A percentile compares a stretch with the other conserved stretches of the same genome.
Conservation (phyloP, 1,140 invertebrate species). For the Bombyx mandarina region DNA sequence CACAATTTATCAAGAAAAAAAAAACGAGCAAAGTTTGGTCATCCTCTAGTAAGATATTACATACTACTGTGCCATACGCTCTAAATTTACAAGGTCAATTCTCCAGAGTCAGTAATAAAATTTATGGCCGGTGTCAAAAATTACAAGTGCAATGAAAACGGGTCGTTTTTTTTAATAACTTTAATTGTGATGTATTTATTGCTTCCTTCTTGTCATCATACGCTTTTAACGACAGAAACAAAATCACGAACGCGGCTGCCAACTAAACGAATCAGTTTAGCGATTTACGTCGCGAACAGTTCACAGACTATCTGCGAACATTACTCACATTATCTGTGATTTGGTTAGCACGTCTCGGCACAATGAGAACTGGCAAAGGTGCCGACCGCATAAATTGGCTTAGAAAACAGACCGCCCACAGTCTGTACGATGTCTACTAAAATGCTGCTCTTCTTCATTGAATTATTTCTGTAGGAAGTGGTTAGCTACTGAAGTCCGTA, state of each 20-base stretch:
- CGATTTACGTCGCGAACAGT: constrained; percentile 56
- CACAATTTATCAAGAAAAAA: too few species aligned
- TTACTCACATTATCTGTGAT: constrained; percentile 56
- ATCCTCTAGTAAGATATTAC: too few species aligned
- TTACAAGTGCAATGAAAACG: too few species aligned
- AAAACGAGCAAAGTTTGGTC: too few species aligned
- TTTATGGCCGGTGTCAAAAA: too few species aligned
- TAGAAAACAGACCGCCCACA: constrained; percentile 47
- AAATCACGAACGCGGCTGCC: constrained; percentile 26
- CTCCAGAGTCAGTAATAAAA: too few species aligned
- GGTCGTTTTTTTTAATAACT: too few species aligned
- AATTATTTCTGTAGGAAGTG: too few species aligned
- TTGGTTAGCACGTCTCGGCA: constrained; percentile 39
- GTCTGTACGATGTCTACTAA: constrained; percentile 12
- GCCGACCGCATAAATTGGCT: constrained; percentile 56
- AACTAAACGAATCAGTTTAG: constrained; percentile 45
- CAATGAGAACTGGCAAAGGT: constrained; percentile 33
- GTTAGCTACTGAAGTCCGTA: too few species aligned
- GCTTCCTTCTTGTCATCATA: background rate
- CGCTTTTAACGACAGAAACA: constrained; percentile 15
- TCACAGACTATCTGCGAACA: constrained; percentile 40
- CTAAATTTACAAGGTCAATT: too few species aligned
- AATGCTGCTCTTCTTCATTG: constrained; percentile 18
- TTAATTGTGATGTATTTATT: too few species aligned
- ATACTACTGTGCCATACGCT: too few species aligned